phyloP scores from a whole-genome alignment of 2,113 vertebrate species.

The Cyprinus carpio region DNA sequence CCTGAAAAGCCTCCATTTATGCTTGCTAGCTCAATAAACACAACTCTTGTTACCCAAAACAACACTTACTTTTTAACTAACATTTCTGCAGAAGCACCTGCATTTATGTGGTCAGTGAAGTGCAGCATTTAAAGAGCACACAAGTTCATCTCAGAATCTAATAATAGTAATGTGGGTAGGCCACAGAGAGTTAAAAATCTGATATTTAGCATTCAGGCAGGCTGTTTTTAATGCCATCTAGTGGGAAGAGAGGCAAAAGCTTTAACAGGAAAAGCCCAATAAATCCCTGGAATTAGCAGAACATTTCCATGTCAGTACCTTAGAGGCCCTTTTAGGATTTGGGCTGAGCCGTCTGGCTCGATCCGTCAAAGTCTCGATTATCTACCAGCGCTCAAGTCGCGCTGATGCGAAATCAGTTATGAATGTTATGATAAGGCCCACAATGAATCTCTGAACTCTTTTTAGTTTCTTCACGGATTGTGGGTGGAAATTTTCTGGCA shows the following conservation, averaged over 20 bases:
- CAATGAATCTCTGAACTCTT: not conserved
- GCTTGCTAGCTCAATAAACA: not conserved
- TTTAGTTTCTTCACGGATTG: not conserved
- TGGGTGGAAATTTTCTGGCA: not conserved
- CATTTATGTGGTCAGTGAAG: not conserved
- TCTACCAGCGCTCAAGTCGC: not conserved
- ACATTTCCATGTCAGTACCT: slow-evolving; percentile 19
- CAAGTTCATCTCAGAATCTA: not conserved
- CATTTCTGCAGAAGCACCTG: slow-evolving; percentile 10
- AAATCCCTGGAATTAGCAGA: slow-evolving; percentile 37
- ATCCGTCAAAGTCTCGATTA: not conserved
- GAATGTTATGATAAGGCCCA: not conserved
- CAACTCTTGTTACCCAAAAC: not conserved
- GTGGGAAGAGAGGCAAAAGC: slow-evolving; percentile 22
- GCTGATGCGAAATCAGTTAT: not conserved
- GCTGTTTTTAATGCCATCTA: slow-evolving; percentile 19
- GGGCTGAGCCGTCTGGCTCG: not conserved
- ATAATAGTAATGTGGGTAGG: not conserved
- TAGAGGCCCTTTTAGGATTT: slow-evolving; percentile 10
- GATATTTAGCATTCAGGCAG: not conserved
- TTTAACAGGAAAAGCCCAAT: slow-evolving; percentile 25
- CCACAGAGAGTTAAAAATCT: not conserved
- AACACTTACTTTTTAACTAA: slow-evolving; percentile 10
- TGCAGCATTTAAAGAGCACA: not conserved
- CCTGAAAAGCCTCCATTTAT: not conserved